Percentiles rank a stretch among this genome's conserved stretches.
phyloP scores from a whole-genome alignment of 2,888 invertebrate genomes.

The Helicoverpa assulta region DNA sequence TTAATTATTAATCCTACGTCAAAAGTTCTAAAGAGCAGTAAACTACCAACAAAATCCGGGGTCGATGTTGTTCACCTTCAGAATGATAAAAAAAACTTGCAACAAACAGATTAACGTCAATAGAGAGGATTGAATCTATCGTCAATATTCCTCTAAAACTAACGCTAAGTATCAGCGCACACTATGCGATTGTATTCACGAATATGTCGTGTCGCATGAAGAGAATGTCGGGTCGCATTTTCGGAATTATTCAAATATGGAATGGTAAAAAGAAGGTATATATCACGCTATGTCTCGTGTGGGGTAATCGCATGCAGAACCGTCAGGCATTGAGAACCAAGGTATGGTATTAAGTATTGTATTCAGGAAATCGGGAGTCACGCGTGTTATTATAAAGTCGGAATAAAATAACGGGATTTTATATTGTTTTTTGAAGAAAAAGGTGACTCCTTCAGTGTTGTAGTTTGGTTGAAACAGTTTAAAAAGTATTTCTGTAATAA shows the following conservation, averaged over 20 bases:
- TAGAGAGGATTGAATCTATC: conserved; percentile 4
- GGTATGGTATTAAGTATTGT: background rate
- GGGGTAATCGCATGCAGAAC: conserved; percentile 35
- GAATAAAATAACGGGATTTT: conserved; percentile 31
- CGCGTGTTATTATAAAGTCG: conserved; percentile 9
- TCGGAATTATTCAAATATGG: conserved; percentile 33
- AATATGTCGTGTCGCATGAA: conserved; percentile 39
- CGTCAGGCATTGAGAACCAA: background rate
- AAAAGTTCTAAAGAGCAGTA: background rate
- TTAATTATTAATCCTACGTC: no score
- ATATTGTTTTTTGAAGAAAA: background rate
- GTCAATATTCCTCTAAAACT: conserved; percentile 44
- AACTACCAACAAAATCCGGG: background rate
- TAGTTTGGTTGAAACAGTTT: no score
- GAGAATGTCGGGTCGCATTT: conserved; percentile 29
- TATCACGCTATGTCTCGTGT: conserved; percentile 45
- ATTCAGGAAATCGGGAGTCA: conserved; percentile 33
- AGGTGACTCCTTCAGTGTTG: no score
- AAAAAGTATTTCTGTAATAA: no score
- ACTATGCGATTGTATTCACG: conserved; percentile 24
- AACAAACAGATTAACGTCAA: background rate
- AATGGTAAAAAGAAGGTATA: conserved; percentile 13
- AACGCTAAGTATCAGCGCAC: conserved; percentile 23
- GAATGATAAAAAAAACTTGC: background rate
- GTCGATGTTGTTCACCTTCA: background rate